phyloP scores from a whole-genome alignment of 2,113 vertebrate species.

The Rhipidura dahli region DNA sequence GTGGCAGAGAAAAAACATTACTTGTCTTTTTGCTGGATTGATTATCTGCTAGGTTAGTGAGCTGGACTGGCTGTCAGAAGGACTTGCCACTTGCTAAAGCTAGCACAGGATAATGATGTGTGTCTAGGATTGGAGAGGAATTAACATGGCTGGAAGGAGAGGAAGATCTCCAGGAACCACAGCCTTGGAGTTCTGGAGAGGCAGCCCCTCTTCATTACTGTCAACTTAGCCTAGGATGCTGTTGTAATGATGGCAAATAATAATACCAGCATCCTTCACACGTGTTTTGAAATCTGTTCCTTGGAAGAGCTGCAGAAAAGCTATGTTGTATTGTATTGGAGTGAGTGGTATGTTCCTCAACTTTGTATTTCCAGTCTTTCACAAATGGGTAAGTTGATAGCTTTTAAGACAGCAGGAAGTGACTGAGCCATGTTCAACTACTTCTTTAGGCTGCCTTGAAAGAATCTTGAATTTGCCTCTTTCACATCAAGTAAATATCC shows the following conservation, averaged over 20 bases:
- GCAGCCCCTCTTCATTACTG: neutral
- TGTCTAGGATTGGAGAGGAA: neutral
- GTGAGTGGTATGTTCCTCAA: neutral
- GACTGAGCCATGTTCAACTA: neutral
- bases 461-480: neutral
- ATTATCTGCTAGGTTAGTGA: neutral
- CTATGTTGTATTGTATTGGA: fast-evolving
- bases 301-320: neutral
- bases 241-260: neutral
- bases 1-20: neutral
- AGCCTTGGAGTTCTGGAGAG: neutral
- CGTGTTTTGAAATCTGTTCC: neutral
- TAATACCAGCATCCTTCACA: neutral
- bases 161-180: neutral
- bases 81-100: neutral
- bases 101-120: neutral
- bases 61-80: neutral
- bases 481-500: neutral
- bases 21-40: neutral
- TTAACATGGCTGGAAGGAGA: neutral
- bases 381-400: neutral
- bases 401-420: neutral
- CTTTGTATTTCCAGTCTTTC: neutral
- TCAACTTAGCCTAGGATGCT: neutral
- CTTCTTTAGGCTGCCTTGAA: neutral